These are phyloP conservation scores for Phyllotis vaccarum DNA, from an alignment of 2,797 vertebrate genomes.

Conservation along the genomic window DNA sequence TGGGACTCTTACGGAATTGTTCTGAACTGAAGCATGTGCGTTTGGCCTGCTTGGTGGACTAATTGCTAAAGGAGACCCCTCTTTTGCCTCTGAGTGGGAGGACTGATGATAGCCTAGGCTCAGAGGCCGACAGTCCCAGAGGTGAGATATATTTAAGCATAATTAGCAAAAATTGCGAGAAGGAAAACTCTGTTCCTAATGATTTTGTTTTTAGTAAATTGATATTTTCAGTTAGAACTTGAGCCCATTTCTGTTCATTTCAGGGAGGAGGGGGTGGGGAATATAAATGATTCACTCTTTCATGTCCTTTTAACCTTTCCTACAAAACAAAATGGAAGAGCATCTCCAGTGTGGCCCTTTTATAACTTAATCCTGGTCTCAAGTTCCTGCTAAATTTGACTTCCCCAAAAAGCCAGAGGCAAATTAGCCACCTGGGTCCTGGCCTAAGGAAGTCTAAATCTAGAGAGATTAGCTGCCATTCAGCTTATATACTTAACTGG, in stretches of 20 bases:
- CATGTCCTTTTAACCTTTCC: background rate
- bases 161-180: background rate
- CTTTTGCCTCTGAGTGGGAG: background rate
- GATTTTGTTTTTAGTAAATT: background rate
- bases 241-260: background rate
- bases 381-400: background rate
- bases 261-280: background rate
- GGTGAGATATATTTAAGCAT: background rate
- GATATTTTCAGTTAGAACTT: background rate
- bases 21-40: constrained; percentile 12
- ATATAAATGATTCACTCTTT: background rate
- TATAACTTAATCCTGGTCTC: background rate
- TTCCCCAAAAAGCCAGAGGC: background rate
- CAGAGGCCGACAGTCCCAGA: background rate
- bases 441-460: background rate
- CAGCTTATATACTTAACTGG: background rate
- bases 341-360: background rate
- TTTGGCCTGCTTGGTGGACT: constrained; percentile 8
- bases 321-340: background rate
- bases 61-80: background rate
- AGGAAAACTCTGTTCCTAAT: background rate
- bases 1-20: background rate
- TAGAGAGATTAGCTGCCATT: background rate
- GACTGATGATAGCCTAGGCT: background rate
- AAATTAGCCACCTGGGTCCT: background rate